phyloP scores from a whole-genome alignment of 2,113 vertebrate genomes.

The Mormoops blainvillei region DNA sequence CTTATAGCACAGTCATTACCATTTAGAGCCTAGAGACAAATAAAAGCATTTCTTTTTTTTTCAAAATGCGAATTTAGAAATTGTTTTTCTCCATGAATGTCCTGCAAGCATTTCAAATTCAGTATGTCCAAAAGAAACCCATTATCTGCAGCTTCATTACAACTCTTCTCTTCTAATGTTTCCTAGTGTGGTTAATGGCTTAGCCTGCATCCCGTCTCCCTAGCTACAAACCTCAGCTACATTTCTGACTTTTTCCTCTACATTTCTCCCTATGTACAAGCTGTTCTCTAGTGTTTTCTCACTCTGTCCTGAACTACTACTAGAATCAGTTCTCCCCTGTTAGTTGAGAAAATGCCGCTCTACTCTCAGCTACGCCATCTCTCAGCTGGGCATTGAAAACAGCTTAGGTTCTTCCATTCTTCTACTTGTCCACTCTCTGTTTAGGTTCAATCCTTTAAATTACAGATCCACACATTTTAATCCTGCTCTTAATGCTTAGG shows the following conservation, averaged over 20 bases:
- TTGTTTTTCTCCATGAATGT: not conserved
- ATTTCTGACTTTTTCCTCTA: not conserved
- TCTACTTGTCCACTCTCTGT: not conserved
- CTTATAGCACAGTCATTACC: not conserved
- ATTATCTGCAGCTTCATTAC: not conserved
- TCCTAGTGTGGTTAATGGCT: not conserved
- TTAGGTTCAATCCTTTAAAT: not conserved
- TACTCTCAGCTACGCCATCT: not conserved
- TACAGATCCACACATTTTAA: not conserved
- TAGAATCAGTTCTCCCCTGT: not conserved
- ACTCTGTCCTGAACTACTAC: not conserved
- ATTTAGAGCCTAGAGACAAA: slow-evolving; percentile 17
- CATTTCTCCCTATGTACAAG: not conserved
- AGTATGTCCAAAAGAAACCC: not conserved
- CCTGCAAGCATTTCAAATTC: not conserved
- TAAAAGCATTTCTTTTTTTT: not conserved
- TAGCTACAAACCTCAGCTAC: not conserved
- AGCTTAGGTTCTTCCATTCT: not conserved
- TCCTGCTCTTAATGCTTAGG: not conserved
- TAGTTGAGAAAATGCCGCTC: not conserved
- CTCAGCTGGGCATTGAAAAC: not conserved
- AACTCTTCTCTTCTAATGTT: not conserved
- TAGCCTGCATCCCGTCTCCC: not conserved
- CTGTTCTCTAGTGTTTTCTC: not conserved
- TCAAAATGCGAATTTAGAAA: slow-evolving; percentile 23